Base-by-base conservation (phyloP, 2,113 vertebrate species). In the Eclectus roratus region DNA sequence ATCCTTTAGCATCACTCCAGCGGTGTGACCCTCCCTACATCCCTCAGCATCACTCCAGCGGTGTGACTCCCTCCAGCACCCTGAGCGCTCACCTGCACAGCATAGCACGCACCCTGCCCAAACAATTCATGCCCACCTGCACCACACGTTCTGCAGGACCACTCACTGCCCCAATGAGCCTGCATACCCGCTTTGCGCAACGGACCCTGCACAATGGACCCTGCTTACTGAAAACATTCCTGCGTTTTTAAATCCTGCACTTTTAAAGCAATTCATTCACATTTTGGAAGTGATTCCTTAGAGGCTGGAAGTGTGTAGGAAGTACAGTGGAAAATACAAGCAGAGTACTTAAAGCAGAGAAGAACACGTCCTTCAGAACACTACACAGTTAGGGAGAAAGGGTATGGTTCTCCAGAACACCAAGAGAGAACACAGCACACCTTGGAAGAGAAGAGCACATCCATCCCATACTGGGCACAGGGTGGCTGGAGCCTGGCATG, bases 341-440 rank as follows among this genome's bases (percentile, higher is more conserved):
- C 46, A 28, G 78, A 10, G 20, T 33, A 41, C 83, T 73, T 53
- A 63, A 66, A 39, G 63, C 86, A 50, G 80, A 64, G 89, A 90
- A 95, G 92, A 72, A 60, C 43, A n/a, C 28, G 60, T 20, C 46
- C 49, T 89, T 96, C 74, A 33, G 65, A 80, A 74, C 77, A 52
- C 63, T 20, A 13, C 91, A 79, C 37, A 13, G 78, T 46, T 74
- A 14, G 78, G 88, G 94, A 96, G 80, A 58, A 91, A 93, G 84
- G 72, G 37, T 80, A 53, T 6, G 6, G 37, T n/a, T 73, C 92
- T 90, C 94, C 94, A 80, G 25, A 89, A 80, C 58, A 80, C 71
- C 84, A 4, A 20, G 73, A 83, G 91, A 87, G 88, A 87, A 84
- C 66, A 91, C 47, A 71, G 8, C 0, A 46, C 87, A 24, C 70